Percentiles rank a stretch among this genome's conserved stretches.
These are phyloP conservation scores for Papilio polytes DNA, from an alignment of 1,140 invertebrate species.

Conservation along the genomic window DNA sequence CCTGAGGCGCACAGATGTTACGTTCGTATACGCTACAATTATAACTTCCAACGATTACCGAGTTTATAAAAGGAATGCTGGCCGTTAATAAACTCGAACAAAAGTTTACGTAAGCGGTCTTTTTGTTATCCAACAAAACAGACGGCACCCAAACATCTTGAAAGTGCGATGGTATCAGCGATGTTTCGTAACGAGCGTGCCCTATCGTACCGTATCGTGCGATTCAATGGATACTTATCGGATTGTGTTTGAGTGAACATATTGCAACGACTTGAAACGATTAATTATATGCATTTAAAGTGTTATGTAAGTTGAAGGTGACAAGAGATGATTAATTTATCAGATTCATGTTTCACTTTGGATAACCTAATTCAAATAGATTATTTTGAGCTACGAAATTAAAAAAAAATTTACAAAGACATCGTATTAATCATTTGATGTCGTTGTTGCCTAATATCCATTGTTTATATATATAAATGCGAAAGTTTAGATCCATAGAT, in stretches of 20 bases:
- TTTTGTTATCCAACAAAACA: conserved; percentile 63
- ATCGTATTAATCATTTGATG: background rate
- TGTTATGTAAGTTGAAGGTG: background rate
- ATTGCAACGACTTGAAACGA: conserved; percentile 1
- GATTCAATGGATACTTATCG: conserved; percentile 59
- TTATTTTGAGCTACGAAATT: too few relatives aligned
- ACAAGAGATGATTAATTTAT: background rate
- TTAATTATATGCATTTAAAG: conserved; percentile 13
- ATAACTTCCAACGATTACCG: background rate
- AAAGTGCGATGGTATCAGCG: conserved; percentile 69
- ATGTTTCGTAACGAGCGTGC: conserved; percentile 61
- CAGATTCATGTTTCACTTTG: background rate
- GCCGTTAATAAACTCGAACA: conserved; percentile 45
- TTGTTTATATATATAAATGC: conserved; percentile 48
- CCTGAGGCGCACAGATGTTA: conserved; percentile 9
- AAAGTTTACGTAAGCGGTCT: conserved; percentile 62
- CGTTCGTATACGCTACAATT: background rate
- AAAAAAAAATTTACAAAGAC: too few relatives aligned
- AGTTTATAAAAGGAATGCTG: conserved; percentile 5
- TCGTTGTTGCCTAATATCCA: conserved; percentile 41
- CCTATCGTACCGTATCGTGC: conserved; percentile 58
- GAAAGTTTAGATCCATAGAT: too few relatives aligned
- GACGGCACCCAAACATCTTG: conserved; percentile 68
- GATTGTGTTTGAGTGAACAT: conserved; percentile 45
- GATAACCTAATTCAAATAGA: background rate